Conservation (phyloP, 1,140 invertebrate species). For the Druon quercuslanigerum region DNA sequence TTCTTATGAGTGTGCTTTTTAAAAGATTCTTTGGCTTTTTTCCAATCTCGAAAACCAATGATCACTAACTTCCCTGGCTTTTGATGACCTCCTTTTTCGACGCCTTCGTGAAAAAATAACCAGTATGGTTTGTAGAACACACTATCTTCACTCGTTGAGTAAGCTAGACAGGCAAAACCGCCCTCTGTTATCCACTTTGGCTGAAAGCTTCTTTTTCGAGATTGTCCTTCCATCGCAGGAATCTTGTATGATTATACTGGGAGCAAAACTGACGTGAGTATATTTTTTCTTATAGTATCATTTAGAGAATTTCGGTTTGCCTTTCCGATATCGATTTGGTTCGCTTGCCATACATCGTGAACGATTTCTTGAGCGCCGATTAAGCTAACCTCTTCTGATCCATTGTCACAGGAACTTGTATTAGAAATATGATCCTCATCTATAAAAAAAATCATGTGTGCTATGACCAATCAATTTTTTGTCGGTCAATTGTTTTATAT, state of each 20-base stretch:
- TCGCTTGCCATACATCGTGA: no score
- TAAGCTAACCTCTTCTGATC: no score
- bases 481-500: no score
- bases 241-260: background rate
- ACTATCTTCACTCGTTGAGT: slow-evolving; percentile 24
- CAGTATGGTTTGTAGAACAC: slow-evolving; percentile 24
- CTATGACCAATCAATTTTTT: no score
- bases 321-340: no score
- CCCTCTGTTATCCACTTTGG: background rate
- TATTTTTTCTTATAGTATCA: slow-evolving; percentile 11
- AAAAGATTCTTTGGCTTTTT: slow-evolving; percentile 44
- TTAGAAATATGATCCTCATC: no score
- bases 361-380: no score
- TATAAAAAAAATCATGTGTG: no score
- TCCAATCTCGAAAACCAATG: slow-evolving; percentile 35
- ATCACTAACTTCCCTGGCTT: slow-evolving; percentile 23
- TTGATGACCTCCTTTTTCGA: slow-evolving; percentile 32
- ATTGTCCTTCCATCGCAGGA: background rate
- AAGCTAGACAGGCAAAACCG: slow-evolving; percentile 14
- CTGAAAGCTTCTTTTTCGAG: background rate
- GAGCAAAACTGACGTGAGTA: slow-evolving; percentile 9
- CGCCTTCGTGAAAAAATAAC: slow-evolving; percentile 35
- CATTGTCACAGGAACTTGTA: no score
- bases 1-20: slow-evolving; percentile 30
- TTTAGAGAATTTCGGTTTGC: background rate